Evolutionary conservation across 2,888 invertebrate genomes (phyloP), one percentile per base, ranked within the genome.

Genomic region (Pharmacophagus antenor): DNA sequence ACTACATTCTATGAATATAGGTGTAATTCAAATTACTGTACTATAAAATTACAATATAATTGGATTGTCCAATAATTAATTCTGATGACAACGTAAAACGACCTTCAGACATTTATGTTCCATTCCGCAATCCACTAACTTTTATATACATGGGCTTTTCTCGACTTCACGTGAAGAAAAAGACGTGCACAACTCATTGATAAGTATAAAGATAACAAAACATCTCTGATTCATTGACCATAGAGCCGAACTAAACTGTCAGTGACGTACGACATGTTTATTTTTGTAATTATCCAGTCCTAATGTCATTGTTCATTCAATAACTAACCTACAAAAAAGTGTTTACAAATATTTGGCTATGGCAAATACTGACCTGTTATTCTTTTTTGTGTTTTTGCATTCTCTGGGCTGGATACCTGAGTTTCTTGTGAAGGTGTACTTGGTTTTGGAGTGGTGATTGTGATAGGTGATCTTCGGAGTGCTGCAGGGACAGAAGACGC

Each of bases 321-420:
- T 49, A 49, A n/a, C 7, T 17, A 6, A 15, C 5, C 0, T n/a
- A 42, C 7, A 51, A 27, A 52, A 46, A 53, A 48, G 31, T 53
- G 55, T 52, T 23, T 58, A 63, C 20, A 51, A 51, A 56, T 55
- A 27, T 20, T 18, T 25, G 31, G 53, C 46, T 61, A 56, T 60
- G 51, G 52, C 61, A 47, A 64, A 58, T 47, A 83, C 91, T 83
- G 70, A 93, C 93, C 92, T 88, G 92, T 92, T 81, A 92, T 92
- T 81, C 91, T 90, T 71, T 91, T 91, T 74, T 92, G 93, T 50
- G 91, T 87, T 81, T 90, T 90, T 71, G 76, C 84, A 71, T 68
- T 83, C 59, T 90, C 88, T 25, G 91, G 89, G 72, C 88, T 89
- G 37, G 85, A 76, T 20, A 84, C 79, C 73, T 85, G 86, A 54